Percentiles rank a stretch among this genome's conserved stretches.
These are phyloP conservation scores for Cheirogaleus medius DNA, from an alignment of 2,113 vertebrate species.

Conservation along the genomic window DNA sequence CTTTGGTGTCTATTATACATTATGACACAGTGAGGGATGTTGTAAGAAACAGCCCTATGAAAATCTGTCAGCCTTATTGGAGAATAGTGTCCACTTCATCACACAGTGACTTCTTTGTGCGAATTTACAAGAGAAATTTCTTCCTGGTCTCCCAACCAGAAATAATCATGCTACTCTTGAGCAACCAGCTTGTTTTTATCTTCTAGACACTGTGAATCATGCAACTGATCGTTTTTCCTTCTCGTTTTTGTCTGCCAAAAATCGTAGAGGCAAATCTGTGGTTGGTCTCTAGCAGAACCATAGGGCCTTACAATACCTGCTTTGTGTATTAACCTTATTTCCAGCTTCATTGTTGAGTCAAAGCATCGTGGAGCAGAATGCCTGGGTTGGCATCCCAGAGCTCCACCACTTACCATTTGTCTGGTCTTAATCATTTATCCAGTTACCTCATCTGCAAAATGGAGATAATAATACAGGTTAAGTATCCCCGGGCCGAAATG, in stretches of 20 bases:
- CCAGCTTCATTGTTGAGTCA: constrained; percentile 40
- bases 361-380: neutral
- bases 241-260: constrained; percentile 67
- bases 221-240: constrained; percentile 38
- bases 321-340: constrained; percentile 34
- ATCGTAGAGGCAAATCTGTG: constrained; percentile 64
- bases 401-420: neutral
- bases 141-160: constrained; percentile 67
- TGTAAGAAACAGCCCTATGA: constrained; percentile 47
- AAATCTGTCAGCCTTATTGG: constrained; percentile 38
- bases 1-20: constrained; percentile 35
- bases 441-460: neutral
- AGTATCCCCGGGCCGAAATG: neutral
- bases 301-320: constrained; percentile 17
- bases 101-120: constrained; percentile 74
- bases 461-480: neutral
- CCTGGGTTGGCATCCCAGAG: neutral
- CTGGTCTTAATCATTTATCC: neutral
- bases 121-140: constrained; percentile 71
- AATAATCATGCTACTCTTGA: constrained; percentile 71
- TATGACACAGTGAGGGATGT: constrained; percentile 62
- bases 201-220: constrained; percentile 59
- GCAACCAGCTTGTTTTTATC: constrained; percentile 73
- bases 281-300: constrained; percentile 34
- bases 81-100: constrained; percentile 64